Evolutionary conservation across 2,888 invertebrate genomes (phyloP), one percentile per base, ranked within the genome.

Genomic region (Nomada ferruginata): DNA sequence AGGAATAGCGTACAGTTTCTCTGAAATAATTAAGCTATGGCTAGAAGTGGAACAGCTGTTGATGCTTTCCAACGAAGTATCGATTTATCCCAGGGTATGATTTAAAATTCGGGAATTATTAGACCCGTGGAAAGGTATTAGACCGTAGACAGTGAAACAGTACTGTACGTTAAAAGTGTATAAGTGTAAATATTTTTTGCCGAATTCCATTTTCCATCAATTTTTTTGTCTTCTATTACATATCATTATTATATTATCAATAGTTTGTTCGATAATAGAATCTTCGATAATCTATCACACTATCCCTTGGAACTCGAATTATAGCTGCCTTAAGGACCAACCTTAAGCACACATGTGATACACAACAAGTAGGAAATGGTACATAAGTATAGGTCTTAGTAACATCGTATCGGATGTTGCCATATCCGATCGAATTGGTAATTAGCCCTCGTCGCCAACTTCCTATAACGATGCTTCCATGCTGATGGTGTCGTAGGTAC

Each of bases 361-460:
- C 4, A 53, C 36, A 53, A n/a, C 44, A 52, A 57, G 53, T 20
- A 52, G 44, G 20, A 50, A 23, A 42, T 50, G 36, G 36, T 36
- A 36, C 36, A 7, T 7, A 36, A 55, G 70, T 53, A n/a, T 79
- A 69, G 61, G 69, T 64, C 83, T 85, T 72, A 26, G 70, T 57
- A 69, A 65, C 69, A 57, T 52, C 61, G 52, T 61, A 70, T 69
- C 59, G 50, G 76, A 84, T 76, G 79, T 82, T 53, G 36, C 50
- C 36, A 7, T 36, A 36, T 36, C 18, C 80, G 76, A 87, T 86
- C 79, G 85, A 83, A 87, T 83, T 79, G 81, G 85, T 86, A 85
- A 87, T 87, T 86, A 87, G 87, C 76, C 84, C 50, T 72, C 68
- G 82, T 84, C 83, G 77, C 74, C 84, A 76, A 83, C 84, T 84